These are phyloP conservation scores for Folsomia manolachei DNA, from an alignment of 2,888 invertebrate species.

Conservation along the genomic window DNA sequence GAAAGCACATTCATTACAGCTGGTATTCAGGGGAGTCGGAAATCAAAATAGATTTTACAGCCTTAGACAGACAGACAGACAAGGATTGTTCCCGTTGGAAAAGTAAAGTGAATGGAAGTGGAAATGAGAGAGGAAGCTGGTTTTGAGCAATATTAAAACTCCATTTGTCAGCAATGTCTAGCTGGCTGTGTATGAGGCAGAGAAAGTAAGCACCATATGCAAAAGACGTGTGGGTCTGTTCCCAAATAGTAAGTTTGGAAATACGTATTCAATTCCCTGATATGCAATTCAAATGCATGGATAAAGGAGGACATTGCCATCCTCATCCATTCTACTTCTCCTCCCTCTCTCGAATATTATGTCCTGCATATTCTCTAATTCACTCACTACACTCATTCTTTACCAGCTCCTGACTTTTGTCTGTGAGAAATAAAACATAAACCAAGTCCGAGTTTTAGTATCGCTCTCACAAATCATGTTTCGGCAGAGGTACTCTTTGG, in stretches of 20 bases:
- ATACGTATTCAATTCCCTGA: slow-evolving; percentile 6
- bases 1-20: background rate
- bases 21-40: background rate
- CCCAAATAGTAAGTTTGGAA: background rate
- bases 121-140: slow-evolving; percentile 10
- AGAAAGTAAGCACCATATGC: slow-evolving; percentile 18
- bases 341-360: too few relatives aligned
- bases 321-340: background rate
- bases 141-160: slow-evolving; percentile 32
- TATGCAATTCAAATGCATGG: slow-evolving; percentile 17
- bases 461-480: too few relatives aligned
- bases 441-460: too few relatives aligned
- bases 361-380: too few relatives aligned
- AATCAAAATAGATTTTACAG: background rate
- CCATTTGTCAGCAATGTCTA: slow-evolving; percentile 32
- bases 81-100: background rate
- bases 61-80: too few relatives aligned
- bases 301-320: background rate
- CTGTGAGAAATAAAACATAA: background rate
- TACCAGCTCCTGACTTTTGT: too few relatives aligned
- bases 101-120: background rate
- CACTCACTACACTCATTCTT: too few relatives aligned
- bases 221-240: background rate
- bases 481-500: too few relatives aligned
- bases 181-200: slow-evolving; percentile 3